Evolutionary conservation across 2,797 vertebrate genomes (phyloP).

Genomic region (Cephalopachus bancanus): DNA sequence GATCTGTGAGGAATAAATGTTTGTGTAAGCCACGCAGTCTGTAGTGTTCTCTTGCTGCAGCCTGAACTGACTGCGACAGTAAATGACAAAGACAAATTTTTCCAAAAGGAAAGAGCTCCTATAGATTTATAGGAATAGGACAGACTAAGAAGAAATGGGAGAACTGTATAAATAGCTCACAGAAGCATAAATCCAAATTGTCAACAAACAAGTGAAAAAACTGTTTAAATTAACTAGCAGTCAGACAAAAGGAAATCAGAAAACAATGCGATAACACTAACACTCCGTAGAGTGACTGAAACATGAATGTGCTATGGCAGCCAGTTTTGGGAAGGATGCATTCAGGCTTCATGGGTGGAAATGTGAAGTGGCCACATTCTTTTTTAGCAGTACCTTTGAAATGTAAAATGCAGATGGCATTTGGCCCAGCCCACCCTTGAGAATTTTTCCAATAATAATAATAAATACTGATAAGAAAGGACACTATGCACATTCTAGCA

Average conservation of each 20-base stretch:
- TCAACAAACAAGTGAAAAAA: slow-evolving; percentile 1
- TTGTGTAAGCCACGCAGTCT: background rate
- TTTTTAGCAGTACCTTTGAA: background rate
- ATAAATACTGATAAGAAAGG: background rate
- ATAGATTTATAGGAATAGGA: background rate
- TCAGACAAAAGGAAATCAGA: background rate
- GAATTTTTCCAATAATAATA: background rate
- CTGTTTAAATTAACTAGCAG: background rate
- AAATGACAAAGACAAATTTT: background rate
- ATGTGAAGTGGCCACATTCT: background rate
- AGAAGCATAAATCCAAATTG: background rate
- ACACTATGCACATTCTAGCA: background rate
- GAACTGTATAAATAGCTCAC: background rate
- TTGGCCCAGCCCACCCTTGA: background rate
- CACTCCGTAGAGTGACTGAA: background rate
- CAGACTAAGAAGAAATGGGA: background rate
- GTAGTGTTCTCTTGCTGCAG: background rate
- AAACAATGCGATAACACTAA: background rate
- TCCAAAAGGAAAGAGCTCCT: background rate
- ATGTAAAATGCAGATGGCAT: background rate
- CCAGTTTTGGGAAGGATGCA: background rate
- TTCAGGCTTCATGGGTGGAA: background rate
- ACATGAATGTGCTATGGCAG: background rate
- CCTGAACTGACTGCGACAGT: background rate
- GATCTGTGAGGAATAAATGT: background rate